Conservation (phyloP, 1,140 invertebrate genomes). For the Anastatus disparis region DNA sequence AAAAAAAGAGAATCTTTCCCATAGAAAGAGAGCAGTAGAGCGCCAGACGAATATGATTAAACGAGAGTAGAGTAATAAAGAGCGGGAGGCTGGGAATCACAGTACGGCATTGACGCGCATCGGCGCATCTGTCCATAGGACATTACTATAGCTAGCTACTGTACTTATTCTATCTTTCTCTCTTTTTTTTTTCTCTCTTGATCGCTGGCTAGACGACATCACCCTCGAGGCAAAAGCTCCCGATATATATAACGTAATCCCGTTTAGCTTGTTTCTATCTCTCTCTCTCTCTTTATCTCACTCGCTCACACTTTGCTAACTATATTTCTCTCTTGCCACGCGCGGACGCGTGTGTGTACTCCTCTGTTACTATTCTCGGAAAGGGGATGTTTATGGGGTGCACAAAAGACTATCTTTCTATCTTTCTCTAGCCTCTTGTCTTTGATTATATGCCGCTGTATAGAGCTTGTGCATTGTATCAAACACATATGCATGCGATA, state of each 20-base stretch:
- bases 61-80: neutral
- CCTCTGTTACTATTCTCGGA: too few relatives aligned
- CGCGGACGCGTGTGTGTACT: too few relatives aligned
- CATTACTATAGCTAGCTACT: neutral
- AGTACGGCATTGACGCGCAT: conserved; percentile 17
- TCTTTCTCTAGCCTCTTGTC: too few relatives aligned
- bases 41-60: conserved; percentile 12
- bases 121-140: conserved; percentile 28
- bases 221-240: neutral
- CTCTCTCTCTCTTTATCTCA: neutral
- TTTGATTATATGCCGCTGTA: too few relatives aligned
- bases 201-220: neutral
- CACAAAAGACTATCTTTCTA: too few relatives aligned
- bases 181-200: neutral
- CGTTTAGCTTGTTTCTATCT: conserved; percentile 14
- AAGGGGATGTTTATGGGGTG: too few relatives aligned
- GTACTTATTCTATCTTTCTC: neutral
- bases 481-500: too few relatives aligned
- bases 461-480: too few relatives aligned
- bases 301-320: too few relatives aligned
- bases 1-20: neutral
- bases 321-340: too few relatives aligned
- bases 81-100: conserved; percentile 15
- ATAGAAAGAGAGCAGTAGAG: neutral
- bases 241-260: neutral